A percentile compares a stretch with the other conserved stretches of the same genome.
Evolutionary conservation across 1,140 invertebrate species (phyloP).

Genomic region (Drosophila seguyi): DNA sequence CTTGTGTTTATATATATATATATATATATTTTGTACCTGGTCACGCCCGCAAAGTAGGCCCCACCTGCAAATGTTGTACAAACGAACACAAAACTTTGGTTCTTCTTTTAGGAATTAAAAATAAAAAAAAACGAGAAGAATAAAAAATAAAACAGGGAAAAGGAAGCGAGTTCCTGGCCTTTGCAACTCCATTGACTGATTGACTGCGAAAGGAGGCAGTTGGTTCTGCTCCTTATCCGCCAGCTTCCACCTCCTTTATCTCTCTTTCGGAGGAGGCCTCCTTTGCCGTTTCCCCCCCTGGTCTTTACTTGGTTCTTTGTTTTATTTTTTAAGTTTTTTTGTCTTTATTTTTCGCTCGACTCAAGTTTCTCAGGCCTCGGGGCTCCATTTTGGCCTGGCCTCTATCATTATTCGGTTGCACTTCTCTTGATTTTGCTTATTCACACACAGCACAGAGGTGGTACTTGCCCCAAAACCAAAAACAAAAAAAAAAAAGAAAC

Average conservation of each 20-base stretch:
- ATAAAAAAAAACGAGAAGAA: neutral
- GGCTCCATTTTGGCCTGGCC: slow-evolving; percentile 59
- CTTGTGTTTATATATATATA: slow-evolving; percentile 40
- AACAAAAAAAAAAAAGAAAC: neutral
- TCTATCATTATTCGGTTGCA: slow-evolving; percentile 84
- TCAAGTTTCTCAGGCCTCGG: slow-evolving; percentile 56
- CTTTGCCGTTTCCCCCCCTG: neutral
- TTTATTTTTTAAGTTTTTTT: neutral
- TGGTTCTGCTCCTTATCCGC: slow-evolving; percentile 14
- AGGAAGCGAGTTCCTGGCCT: slow-evolving; percentile 6
- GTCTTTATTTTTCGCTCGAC: neutral
- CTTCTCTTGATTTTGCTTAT: slow-evolving; percentile 65
- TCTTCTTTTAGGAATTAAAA: slow-evolving; percentile 23
- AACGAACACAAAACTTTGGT: slow-evolving; percentile 35
- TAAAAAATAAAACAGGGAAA: too few species aligned
- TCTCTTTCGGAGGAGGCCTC: neutral
- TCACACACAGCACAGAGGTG: slow-evolving; percentile 21
- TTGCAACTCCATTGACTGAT: slow-evolving; percentile 70
- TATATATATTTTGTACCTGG: slow-evolving; percentile 48
- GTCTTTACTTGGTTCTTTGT: neutral
- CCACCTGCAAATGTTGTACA: slow-evolving; percentile 43
- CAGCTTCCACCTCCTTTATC: slow-evolving; percentile 19
- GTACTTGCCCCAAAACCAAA: neutral
- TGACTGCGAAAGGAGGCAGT: slow-evolving; percentile 48
- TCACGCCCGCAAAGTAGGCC: slow-evolving; percentile 36